phyloP scores from a whole-genome alignment of 2,888 invertebrate genomes.

The Automeris io region DNA sequence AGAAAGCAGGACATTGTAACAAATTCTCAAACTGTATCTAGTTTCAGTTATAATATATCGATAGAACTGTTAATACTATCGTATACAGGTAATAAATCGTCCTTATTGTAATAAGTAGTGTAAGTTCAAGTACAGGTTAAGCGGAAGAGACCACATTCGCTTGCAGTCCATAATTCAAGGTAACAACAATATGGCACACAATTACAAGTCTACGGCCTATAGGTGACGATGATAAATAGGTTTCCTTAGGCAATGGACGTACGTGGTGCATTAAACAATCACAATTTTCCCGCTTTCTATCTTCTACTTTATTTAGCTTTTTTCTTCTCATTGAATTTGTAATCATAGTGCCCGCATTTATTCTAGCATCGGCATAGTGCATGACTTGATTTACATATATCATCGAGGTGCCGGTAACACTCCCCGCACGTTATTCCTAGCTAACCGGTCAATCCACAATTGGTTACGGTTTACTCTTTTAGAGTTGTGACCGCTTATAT shows the following conservation, averaged over 20 bases:
- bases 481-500: too few relatives aligned
- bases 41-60: too few relatives aligned
- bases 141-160: conserved; percentile 56
- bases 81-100: conserved; percentile 9
- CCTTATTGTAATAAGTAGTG: conserved; percentile 12
- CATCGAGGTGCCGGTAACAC: too few relatives aligned
- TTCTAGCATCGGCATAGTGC: too few relatives aligned
- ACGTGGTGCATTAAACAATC: conserved; percentile 32
- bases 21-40: conserved; percentile 19
- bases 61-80: conserved; percentile 20
- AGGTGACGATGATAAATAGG: conserved; percentile 72
- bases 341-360: too few relatives aligned
- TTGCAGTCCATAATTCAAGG: conserved; percentile 59
- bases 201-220: conserved; percentile 60
- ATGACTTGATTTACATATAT: too few relatives aligned
- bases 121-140: conserved; percentile 26
- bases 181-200: conserved; percentile 71
- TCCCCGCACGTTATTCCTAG: too few relatives aligned
- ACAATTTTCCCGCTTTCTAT: conserved; percentile 9
- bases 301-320: neutral
- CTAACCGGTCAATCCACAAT: too few relatives aligned
- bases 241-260: conserved; percentile 58
- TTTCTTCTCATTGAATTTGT: too few relatives aligned
- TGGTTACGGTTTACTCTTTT: too few relatives aligned
- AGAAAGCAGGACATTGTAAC: neutral